Percentiles rank a stretch among this genome's conserved stretches.
These are phyloP conservation scores for Oryzias melastigma DNA, from an alignment of 2,113 vertebrate species.

Conservation along the genomic window DNA sequence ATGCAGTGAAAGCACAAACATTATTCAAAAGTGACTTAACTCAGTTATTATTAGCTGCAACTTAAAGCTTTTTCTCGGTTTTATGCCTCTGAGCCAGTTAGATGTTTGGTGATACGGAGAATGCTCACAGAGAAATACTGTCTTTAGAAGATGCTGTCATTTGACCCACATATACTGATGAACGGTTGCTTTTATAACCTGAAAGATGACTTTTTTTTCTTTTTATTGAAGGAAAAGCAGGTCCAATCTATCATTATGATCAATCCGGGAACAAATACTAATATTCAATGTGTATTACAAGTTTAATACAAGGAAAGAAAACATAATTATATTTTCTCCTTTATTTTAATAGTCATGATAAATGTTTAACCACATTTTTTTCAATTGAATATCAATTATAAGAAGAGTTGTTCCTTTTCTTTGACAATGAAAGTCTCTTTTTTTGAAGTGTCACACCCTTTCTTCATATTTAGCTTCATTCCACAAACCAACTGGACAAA, in stretches of 20 bases:
- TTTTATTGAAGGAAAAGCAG: too few relatives aligned
- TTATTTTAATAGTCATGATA: too few relatives aligned
- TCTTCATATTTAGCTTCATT: slow-evolving; percentile 15
- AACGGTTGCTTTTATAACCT: neutral
- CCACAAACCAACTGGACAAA: slow-evolving; percentile 25
- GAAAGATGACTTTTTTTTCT: too few relatives aligned
- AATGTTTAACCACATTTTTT: too few relatives aligned
- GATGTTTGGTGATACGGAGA: slow-evolving; percentile 10
- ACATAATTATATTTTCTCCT: too few relatives aligned
- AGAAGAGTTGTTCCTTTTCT: too few relatives aligned
- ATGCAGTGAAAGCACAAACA: neutral
- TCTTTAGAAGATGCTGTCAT: slow-evolving; percentile 6
- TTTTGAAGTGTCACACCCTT: neutral
- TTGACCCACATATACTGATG: slow-evolving; percentile 4
- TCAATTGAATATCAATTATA: too few relatives aligned
- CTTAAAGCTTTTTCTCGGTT: slow-evolving; percentile 25
- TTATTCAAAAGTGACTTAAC: slow-evolving; percentile 7
- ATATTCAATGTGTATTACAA: too few relatives aligned
- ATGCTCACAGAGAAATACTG: slow-evolving; percentile 28
- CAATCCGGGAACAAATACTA: too few relatives aligned
- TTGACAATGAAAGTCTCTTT: too few relatives aligned
- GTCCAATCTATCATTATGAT: too few relatives aligned
- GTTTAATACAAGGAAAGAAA: too few relatives aligned
- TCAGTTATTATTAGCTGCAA: slow-evolving; percentile 49
- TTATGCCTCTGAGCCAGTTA: slow-evolving; percentile 42